These are phyloP conservation scores for Psylliodes chrysocephalus DNA, from an alignment of 2,888 invertebrate species.

Conservation along the genomic window DNA sequence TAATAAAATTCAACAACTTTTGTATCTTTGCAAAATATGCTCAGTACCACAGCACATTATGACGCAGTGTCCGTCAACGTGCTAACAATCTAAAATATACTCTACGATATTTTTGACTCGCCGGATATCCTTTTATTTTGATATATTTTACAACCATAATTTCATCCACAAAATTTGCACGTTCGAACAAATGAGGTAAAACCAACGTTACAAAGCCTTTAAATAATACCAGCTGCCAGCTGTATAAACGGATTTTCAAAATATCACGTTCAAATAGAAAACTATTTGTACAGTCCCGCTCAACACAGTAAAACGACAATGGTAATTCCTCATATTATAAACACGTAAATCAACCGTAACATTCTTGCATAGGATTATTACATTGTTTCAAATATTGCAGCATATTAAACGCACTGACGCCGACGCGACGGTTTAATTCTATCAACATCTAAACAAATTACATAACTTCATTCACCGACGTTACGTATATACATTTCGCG, in stretches of 20 bases:
- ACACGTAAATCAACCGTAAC: constrained; percentile 15
- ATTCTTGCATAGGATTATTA: constrained; percentile 8
- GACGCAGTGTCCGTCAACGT: too few relatives aligned
- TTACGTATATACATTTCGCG: not conserved
- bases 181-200: not conserved
- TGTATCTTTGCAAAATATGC: too few relatives aligned
- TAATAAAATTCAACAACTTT: too few relatives aligned
- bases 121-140: too few relatives aligned
- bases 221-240: too few relatives aligned
- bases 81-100: too few relatives aligned
- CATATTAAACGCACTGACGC: constrained; percentile 16
- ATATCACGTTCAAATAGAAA: constrained; percentile 12
- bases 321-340: constrained; percentile 22
- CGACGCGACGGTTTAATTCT: constrained; percentile 21
- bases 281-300: constrained; percentile 7
- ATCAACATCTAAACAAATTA: constrained; percentile 16
- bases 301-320: constrained; percentile 1
- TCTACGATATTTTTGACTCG: too few relatives aligned
- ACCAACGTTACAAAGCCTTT: constrained; percentile 4
- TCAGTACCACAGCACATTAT: too few relatives aligned
- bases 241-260: constrained; percentile 5
- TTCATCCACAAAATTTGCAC: not conserved
- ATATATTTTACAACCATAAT: not conserved
- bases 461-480: constrained; percentile 1
- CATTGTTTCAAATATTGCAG: constrained; percentile 18